Evolutionary conservation across 2,113 vertebrate species (phyloP).

Genomic region (Entelurus aequoreus): DNA sequence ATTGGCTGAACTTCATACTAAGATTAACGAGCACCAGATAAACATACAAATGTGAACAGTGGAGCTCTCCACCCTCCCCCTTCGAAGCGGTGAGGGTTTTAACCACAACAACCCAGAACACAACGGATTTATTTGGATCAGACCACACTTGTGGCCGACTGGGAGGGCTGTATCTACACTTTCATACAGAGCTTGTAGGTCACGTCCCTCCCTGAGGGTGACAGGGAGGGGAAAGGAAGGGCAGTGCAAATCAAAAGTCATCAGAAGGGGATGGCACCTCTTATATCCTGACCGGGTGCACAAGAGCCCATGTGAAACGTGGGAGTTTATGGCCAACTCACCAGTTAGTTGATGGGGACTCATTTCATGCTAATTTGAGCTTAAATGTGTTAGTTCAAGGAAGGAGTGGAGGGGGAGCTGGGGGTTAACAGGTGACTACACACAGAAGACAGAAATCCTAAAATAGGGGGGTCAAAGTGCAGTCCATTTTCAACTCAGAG

Average conservation of each 20-base stretch:
- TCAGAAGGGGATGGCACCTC: constrained; percentile 8
- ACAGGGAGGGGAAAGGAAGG: constrained; percentile 21
- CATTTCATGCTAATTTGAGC: constrained; percentile 26
- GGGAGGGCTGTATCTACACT: constrained; percentile 47
- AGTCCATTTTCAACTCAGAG: no score
- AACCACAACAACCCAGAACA: neutral
- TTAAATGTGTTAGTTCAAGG: neutral
- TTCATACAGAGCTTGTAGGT: constrained; percentile 43
- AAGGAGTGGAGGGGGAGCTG: no score
- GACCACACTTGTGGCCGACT: constrained; percentile 9
- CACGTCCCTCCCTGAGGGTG: constrained; percentile 34
- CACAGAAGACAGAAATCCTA: no score
- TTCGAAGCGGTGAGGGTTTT: no score
- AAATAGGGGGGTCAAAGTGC: no score
- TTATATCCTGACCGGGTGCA: constrained; percentile 5
- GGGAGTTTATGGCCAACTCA: constrained; percentile 15
- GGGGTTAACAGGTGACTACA: no score
- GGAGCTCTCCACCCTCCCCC: neutral
- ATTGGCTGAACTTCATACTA: constrained; percentile 19
- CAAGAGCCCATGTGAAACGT: constrained; percentile 15
- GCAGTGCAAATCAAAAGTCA: constrained; percentile 21
- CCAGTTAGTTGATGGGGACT: constrained; percentile 19
- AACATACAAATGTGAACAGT: neutral
- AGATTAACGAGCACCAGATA: constrained; percentile 4
- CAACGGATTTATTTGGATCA: constrained; percentile 15